phyloP scores from a whole-genome alignment of 1,140 invertebrate species.

The Venustaconcha ellipsiformis region DNA sequence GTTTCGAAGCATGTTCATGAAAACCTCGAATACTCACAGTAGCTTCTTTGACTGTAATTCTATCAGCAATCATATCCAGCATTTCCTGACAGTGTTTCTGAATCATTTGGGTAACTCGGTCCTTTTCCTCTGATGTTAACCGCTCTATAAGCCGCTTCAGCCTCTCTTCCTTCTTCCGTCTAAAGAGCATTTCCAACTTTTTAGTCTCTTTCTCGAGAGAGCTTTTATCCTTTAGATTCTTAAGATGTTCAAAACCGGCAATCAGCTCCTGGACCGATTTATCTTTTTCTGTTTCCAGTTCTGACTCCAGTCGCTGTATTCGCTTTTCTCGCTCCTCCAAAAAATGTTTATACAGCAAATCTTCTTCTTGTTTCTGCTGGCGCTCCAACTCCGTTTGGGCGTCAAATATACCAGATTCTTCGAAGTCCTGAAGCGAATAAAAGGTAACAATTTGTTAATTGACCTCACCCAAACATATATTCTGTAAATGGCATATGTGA shows the following conservation, averaged over 20 bases:
- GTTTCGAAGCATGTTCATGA: too few relatives aligned
- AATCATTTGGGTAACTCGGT: conserved; percentile 58
- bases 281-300: conserved; percentile 59
- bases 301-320: conserved; percentile 52
- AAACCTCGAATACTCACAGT: too few relatives aligned
- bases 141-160: conserved; percentile 54
- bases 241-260: conserved; percentile 51
- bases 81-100: conserved; percentile 67
- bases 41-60: conserved; percentile 52
- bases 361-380: conserved; percentile 61
- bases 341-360: conserved; percentile 60
- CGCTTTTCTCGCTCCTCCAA: conserved; percentile 52
- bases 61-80: conserved; percentile 62
- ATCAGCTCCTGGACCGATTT: conserved; percentile 57
- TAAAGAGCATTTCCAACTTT: conserved; percentile 51
- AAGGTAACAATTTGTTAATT: too few relatives aligned
- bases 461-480: too few relatives aligned
- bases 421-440: conserved; percentile 54
- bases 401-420: conserved; percentile 60
- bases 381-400: conserved; percentile 61
- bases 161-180: conserved; percentile 56
- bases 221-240: conserved; percentile 42
- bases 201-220: conserved; percentile 52
- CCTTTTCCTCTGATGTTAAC: conserved; percentile 58
- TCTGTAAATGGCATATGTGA: too few relatives aligned